Evolutionary conservation across 2,888 invertebrate species (phyloP), one percentile per base, ranked within the genome.

Genomic region (Leptarthrus brevirostris): DNA sequence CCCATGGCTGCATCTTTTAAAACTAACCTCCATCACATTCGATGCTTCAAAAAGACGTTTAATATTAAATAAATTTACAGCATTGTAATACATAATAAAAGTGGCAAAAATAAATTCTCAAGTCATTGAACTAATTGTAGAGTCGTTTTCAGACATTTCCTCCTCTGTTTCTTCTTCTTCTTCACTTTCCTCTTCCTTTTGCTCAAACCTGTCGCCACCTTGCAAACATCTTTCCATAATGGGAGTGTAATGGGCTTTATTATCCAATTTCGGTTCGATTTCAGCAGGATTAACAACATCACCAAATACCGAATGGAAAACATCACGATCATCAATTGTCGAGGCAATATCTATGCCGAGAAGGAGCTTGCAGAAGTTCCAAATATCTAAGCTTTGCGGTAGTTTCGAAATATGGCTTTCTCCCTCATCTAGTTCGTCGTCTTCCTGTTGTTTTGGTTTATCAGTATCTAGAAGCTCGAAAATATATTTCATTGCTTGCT

Each of bases 401-500:
- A 40, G 3, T 12, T n/a, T 40, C 12, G 12, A 8, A 12, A 40
- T 40, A 1, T 40, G 10, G 12, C 3, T 40, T 12, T 40, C 40
- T 12, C 3, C 10, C 3, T 12, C n/a, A 40, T 12, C n/a, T 1
- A 3, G 12, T 40, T 40, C 40, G 3, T 40, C 40, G 6, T 40
- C 10, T 40, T 6, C 8, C 40, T 12, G 8, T 0, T n/a, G 8
- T 40, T 1, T 3, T 12, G 6, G 3, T n/a, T 40, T 8, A 3
- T 6, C 10, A 12, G 40, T 0, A 2, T 44, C 22, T 0, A 69
- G 34, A 20, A 77, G 20, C 52, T 76, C 73, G 16, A 66, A 26
- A 0, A 78, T 40, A 22, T 75, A 76, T 18, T 64, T 30, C 24
- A 75, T 66, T 2, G 77, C 78, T 72, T 75, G 54, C 3, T 34